Percentiles rank a stretch among this genome's conserved stretches.
Evolutionary conservation across 2,797 vertebrate species (phyloP).

Genomic region (Petrocephalus schoutedeni): DNA sequence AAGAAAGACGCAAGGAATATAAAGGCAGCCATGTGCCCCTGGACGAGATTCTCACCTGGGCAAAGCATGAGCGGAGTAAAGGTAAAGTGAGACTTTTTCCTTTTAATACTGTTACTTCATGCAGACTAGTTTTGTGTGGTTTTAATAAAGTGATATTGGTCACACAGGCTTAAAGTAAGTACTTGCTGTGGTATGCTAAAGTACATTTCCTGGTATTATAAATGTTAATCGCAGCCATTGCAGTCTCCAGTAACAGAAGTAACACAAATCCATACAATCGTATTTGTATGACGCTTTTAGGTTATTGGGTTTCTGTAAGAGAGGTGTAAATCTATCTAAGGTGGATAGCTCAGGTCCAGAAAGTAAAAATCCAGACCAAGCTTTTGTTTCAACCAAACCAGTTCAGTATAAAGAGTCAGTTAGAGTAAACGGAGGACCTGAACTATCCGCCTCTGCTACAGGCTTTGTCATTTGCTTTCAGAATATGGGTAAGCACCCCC

Average conservation of each 20-base stretch:
- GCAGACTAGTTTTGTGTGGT: not conserved
- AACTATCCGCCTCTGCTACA: not conserved
- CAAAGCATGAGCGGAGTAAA: slow-evolving; percentile 69
- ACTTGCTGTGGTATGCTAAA: not conserved
- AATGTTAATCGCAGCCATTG: not conserved
- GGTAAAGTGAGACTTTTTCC: slow-evolving; percentile 43
- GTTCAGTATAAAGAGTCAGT: not conserved
- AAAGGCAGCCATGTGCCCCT: slow-evolving; percentile 69
- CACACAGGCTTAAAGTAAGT: not conserved
- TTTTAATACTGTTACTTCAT: not conserved
- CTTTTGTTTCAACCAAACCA: not conserved
- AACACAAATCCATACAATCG: not conserved
- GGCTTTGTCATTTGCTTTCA: not conserved
- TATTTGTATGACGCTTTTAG: not conserved
- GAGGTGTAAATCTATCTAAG: not conserved
- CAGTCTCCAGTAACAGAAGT: not conserved
- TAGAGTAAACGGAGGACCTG: not conserved
- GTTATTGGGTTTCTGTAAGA: not conserved
- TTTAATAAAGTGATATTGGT: not conserved
- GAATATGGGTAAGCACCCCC: not conserved
- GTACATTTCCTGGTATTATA: not conserved
- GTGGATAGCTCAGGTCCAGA: not conserved
- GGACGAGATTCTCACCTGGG: slow-evolving; percentile 79
- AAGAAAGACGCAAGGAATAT: slow-evolving; percentile 88
- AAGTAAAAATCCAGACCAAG: not conserved